Evolutionary conservation across 2,888 invertebrate species (phyloP).

Genomic region (Coremacera marginata): DNA sequence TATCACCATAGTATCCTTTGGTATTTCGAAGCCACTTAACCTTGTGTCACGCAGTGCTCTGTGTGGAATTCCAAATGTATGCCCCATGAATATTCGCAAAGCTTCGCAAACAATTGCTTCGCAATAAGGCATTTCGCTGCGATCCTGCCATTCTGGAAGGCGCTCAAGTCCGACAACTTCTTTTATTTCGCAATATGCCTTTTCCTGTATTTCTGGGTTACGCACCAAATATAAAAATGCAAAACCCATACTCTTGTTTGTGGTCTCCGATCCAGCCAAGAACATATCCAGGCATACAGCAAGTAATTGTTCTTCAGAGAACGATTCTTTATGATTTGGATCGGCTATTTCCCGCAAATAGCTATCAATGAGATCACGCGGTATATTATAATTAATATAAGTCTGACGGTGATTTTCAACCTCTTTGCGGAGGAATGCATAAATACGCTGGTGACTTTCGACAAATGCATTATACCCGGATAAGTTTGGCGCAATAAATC

Average conservation of each 20-base stretch:
- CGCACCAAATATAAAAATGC: constrained; percentile 81
- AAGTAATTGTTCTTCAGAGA: constrained; percentile 80
- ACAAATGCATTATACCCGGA: constrained; percentile 84
- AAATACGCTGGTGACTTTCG: constrained; percentile 78
- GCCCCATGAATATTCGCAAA: constrained; percentile 83
- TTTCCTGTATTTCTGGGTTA: constrained; percentile 79
- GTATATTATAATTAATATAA: constrained; percentile 72
- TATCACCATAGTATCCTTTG: constrained; percentile 86
- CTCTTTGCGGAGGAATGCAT: constrained; percentile 80
- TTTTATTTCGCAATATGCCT: constrained; percentile 84
- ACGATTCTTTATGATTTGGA: constrained; percentile 72
- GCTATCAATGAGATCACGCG: constrained; percentile 85
- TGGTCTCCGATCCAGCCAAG: constrained; percentile 89
- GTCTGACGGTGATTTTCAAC: constrained; percentile 78
- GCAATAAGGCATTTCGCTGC: constrained; percentile 83
- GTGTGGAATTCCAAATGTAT: constrained; percentile 84
- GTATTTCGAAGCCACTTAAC: constrained; percentile 80
- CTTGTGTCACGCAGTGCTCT: constrained; percentile 80
- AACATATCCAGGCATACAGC: constrained; percentile 89
- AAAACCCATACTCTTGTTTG: constrained; percentile 83
- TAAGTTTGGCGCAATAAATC: constrained; percentile 78
- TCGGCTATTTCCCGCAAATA: constrained; percentile 79
- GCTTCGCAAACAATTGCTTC: constrained; percentile 84
- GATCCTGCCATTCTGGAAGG: constrained; percentile 78
- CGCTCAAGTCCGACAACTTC: constrained; percentile 78